Evolutionary conservation across 2,888 invertebrate species (phyloP).

Genomic region (Drosophila formosana): DNA sequence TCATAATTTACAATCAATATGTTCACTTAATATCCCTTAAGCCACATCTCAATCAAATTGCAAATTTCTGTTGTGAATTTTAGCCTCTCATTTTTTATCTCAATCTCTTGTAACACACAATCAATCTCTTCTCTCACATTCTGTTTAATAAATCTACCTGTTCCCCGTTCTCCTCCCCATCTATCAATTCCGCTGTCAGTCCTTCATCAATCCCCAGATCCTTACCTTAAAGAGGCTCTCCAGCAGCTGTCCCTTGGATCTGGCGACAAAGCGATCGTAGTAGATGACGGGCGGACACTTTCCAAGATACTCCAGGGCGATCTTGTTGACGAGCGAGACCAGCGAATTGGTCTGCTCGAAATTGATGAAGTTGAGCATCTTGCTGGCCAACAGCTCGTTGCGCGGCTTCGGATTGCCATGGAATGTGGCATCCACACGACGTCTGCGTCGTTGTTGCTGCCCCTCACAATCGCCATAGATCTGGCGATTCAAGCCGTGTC

Average conservation of each 20-base stretch:
- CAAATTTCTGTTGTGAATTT: no score
- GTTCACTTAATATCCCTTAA: no score
- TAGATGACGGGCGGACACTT: slow-evolving; percentile 89
- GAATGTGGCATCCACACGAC: slow-evolving; percentile 86
- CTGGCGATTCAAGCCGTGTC: slow-evolving; percentile 45
- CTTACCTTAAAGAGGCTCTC: slow-evolving; percentile 86
- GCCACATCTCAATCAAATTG: no score
- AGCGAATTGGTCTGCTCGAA: slow-evolving; percentile 87
- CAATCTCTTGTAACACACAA: no score
- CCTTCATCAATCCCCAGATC: not conserved
- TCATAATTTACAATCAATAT: no score
- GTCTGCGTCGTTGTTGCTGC: slow-evolving; percentile 42
- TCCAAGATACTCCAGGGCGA: slow-evolving; percentile 87
- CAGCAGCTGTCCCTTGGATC: slow-evolving; percentile 87
- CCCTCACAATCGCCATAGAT: slow-evolving; percentile 44
- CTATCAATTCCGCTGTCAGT: not conserved
- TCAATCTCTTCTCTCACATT: no score
- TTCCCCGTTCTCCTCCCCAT: no score
- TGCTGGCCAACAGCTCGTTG: slow-evolving; percentile 86
- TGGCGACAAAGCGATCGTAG: slow-evolving; percentile 88
- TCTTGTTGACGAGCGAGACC: slow-evolving; percentile 87
- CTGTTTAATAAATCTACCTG: not conserved
- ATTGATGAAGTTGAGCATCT: slow-evolving; percentile 83
- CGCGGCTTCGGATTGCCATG: slow-evolving; percentile 87
- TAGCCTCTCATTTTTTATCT: no score